A percentile compares a stretch with the other conserved stretches of the same genome.
Evolutionary conservation across 2,797 vertebrate genomes (phyloP).

Genomic region (Sebastolobus altivelis): DNA sequence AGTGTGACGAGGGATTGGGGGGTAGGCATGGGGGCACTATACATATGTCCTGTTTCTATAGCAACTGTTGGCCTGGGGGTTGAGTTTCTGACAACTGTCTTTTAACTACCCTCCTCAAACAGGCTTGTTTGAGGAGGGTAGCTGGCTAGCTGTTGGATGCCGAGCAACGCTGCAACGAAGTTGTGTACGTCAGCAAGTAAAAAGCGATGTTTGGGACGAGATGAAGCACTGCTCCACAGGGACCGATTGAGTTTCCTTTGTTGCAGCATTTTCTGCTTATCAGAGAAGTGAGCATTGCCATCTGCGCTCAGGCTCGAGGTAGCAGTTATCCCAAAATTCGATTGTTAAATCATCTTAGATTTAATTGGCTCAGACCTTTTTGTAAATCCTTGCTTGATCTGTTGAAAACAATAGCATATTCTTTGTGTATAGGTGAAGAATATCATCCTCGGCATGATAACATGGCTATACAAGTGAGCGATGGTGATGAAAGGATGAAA

Average conservation of each 20-base stretch:
- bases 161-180: conserved; percentile 36
- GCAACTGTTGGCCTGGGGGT: conserved; percentile 81
- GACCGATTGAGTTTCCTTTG: conserved; percentile 56
- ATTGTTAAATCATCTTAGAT: conserved; percentile 10
- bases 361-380: conserved; percentile 1
- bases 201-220: conserved; percentile 23
- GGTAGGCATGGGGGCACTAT: conserved; percentile 50
- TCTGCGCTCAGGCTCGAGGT: conserved; percentile 24
- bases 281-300: conserved; percentile 30
- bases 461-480: conserved; percentile 12
- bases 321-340: conserved; percentile 22
- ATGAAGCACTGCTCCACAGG: conserved; percentile 33
- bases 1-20: conserved; percentile 75
- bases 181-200: conserved; percentile 51
- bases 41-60: conserved; percentile 85
- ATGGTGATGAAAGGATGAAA: conserved; percentile 62
- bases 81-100: conserved; percentile 77
- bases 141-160: conserved; percentile 67
- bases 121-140: conserved; percentile 25
- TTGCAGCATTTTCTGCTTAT: conserved; percentile 42
- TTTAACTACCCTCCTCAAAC: conserved; percentile 75
- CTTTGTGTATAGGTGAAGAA: conserved; percentile 17
- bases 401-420: conserved; percentile 4
- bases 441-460: not conserved
- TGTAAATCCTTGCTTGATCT: not conserved